These are phyloP conservation scores for Heliconius charithonia DNA, from an alignment of 2,888 invertebrate species.

Conservation along the genomic window DNA sequence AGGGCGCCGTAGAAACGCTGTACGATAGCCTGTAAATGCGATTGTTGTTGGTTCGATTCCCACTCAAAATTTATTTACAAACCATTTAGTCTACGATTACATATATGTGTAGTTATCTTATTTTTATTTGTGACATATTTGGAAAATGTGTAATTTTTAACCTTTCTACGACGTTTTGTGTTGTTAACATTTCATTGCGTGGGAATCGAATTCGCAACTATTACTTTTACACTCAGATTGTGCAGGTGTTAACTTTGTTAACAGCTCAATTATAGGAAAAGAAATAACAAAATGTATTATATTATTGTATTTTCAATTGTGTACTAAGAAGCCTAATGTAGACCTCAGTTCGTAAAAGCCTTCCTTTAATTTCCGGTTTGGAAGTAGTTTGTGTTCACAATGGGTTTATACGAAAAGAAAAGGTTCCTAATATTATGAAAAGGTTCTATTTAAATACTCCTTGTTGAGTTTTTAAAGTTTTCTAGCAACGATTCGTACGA, in stretches of 20 bases:
- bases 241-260: neutral
- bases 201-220: neutral
- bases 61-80: too few relatives aligned
- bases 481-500: neutral
- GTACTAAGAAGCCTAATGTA: neutral
- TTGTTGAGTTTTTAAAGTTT: neutral
- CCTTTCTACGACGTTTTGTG: too few relatives aligned
- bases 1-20: too few relatives aligned
- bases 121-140: too few relatives aligned
- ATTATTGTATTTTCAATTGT: neutral
- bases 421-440: neutral
- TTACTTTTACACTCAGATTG: neutral
- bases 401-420: constrained; percentile 15
- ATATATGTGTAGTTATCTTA: too few relatives aligned
- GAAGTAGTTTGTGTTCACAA: constrained; percentile 4
- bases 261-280: neutral
- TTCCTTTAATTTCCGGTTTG: constrained; percentile 7
- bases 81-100: too few relatives aligned
- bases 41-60: too few relatives aligned
- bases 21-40: too few relatives aligned
- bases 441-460: neutral
- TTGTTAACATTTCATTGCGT: neutral
- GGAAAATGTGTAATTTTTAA: too few relatives aligned
- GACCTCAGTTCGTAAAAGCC: constrained; percentile 5
- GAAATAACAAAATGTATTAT: neutral